Evolutionary conservation across 2,888 invertebrate genomes (phyloP), one percentile per base, ranked within the genome.

Genomic region (Sarcophaga subvicina): DNA sequence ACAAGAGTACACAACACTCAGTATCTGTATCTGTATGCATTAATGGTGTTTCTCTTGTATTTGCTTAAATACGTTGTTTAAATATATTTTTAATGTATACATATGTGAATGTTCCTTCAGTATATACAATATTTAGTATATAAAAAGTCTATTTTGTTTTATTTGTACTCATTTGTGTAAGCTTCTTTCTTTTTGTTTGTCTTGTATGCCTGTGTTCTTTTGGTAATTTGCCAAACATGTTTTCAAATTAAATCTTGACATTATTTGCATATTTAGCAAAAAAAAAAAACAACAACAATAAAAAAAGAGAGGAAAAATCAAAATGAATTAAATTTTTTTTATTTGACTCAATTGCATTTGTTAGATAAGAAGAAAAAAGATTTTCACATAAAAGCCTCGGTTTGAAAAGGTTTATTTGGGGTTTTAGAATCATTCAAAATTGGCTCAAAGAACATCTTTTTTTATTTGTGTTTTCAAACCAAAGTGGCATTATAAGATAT

Each of bases 201-300:
- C 45, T 47, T 64, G 0, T 6, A 14, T 47, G 72, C 47, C 60
- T 49, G 62, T 47, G 17, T 67, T 66, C 54, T 10, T 10, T 49
- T 86, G 72, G 83, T 70, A 78, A 70, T n/a, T 63, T 83, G 83
- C 80, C 80, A 80, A 78, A 60, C 37, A 66, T 66, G 62, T 71
- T 82, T 75, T 27, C 49, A 63, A 70, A 85, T 73, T 66, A 45
- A 72, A 83, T 79, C 66, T 62, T 63, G 75, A 80, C 79, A 80
- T 82, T 82, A 87, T 87, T 85, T 87, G 79, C 84, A 82, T 85
- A 76, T 67, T 72, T 78, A 20, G 83, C 37, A 77, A 77, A 59
- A 37, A 8, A 8, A 37, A 77, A 77, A 59, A 37, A 8, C 37
- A 37, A 37, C 8, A 6, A 37, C 37, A 37, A 37, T 0, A 8